phyloP scores from a whole-genome alignment of 2,888 invertebrate species.

The Leptothorax acervorum region DNA sequence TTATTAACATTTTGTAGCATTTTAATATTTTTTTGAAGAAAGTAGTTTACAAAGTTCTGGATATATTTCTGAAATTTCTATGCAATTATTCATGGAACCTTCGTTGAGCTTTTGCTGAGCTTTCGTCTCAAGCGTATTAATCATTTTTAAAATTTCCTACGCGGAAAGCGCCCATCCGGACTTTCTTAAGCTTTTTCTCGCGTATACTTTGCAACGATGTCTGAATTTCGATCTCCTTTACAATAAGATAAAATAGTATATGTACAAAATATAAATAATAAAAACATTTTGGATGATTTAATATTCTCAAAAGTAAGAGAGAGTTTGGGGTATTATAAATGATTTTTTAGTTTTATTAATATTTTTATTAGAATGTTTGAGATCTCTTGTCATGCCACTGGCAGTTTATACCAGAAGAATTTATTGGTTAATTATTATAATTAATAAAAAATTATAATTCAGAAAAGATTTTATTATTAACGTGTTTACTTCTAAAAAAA shows the following conservation, averaged over 20 bases:
- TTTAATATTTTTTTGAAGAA: constrained; percentile 6
- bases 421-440: background rate
- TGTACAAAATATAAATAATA: background rate
- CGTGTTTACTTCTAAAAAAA: background rate
- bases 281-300: constrained; percentile 10
- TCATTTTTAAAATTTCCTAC: constrained; percentile 40
- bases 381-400: background rate
- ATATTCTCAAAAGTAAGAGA: background rate
- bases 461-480: background rate
- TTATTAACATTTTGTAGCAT: constrained; percentile 15
- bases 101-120: constrained; percentile 15
- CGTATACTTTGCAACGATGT: background rate
- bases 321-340: background rate
- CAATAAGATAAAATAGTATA: background rate
- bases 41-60: constrained; percentile 19
- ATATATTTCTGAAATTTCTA: constrained; percentile 36
- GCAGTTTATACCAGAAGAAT: background rate
- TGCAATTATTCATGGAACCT: constrained; percentile 39
- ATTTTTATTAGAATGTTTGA: background rate
- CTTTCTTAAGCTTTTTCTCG: constrained; percentile 33
- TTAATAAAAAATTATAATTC: constrained; percentile 5
- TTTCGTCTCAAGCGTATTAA: constrained; percentile 39
- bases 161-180: constrained; percentile 6
- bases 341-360: background rate
- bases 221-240: constrained; percentile 29